These are phyloP conservation scores for Coleophora deauratella DNA, from an alignment of 2,888 invertebrate genomes.

Conservation along the genomic window DNA sequence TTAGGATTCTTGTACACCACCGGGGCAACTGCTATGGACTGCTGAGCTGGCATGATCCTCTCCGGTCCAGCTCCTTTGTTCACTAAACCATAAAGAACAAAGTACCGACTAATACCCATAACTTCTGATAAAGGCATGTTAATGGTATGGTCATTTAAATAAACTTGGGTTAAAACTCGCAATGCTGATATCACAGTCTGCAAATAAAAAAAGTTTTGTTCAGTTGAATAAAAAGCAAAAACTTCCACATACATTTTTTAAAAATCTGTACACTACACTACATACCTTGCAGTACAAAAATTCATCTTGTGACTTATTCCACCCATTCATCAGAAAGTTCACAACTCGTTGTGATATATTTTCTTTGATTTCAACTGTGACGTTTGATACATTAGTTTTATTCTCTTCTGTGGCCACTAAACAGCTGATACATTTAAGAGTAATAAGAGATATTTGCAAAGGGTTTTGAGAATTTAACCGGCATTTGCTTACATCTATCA, in stretches of 20 bases:
- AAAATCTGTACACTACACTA: background rate
- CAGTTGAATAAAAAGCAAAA: conserved; percentile 9
- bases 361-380: conserved; percentile 37
- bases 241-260: background rate
- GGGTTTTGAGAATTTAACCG: conserved; percentile 28
- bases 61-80: conserved; percentile 50
- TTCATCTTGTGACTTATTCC: conserved; percentile 47
- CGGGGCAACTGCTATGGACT: conserved; percentile 72
- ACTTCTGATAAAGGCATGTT: conserved; percentile 57
- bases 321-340: conserved; percentile 47
- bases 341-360: conserved; percentile 49
- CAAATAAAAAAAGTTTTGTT: conserved; percentile 24
- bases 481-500: conserved; percentile 35
- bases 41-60: conserved; percentile 75
- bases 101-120: conserved; percentile 74
- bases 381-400: conserved; percentile 21
- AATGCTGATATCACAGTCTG: conserved; percentile 68
- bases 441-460: conserved; percentile 43
- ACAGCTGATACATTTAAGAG: conserved; percentile 46
- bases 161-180: conserved; percentile 52
- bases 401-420: conserved; percentile 39
- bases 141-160: conserved; percentile 45
- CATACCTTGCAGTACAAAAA: conserved; percentile 67
- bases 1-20: conserved; percentile 50
- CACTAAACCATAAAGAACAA: conserved; percentile 70